These are phyloP conservation scores for Palloptera scutellata DNA, from an alignment of 2,888 invertebrate genomes.

Conservation along the genomic window DNA sequence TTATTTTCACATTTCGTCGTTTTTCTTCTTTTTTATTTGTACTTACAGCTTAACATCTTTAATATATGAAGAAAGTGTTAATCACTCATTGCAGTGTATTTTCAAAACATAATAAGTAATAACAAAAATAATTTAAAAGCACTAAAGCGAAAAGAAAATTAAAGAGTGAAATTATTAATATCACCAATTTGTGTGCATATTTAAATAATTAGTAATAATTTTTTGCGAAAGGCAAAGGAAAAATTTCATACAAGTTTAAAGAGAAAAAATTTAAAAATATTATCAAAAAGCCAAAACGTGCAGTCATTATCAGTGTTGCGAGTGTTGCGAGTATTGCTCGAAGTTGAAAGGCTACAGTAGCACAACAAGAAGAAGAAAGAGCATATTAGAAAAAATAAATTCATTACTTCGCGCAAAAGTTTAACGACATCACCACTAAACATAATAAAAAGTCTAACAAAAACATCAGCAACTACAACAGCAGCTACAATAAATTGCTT, in stretches of 20 bases:
- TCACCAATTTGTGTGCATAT: slow-evolving; percentile 43
- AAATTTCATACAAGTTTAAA: background rate
- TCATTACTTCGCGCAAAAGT: slow-evolving; percentile 2
- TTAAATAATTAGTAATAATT: slow-evolving; percentile 52
- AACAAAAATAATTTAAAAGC: background rate
- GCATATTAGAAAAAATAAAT: slow-evolving; percentile 1
- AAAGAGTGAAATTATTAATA: background rate
- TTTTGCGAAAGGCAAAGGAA: slow-evolving; percentile 24
- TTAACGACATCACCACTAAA: slow-evolving; percentile 12
- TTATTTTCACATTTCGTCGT: no score
- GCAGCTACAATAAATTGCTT: background rate
- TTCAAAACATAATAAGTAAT: no score
- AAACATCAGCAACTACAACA: slow-evolving; percentile 16
- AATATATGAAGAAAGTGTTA: no score
- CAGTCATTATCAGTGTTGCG: background rate
- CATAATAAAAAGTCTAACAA: slow-evolving; percentile 22
- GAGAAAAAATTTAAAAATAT: no score
- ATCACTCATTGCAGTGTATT: no score
- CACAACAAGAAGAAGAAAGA: background rate
- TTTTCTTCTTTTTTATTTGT: no score
- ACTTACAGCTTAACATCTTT: no score
- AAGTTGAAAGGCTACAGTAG: no score
- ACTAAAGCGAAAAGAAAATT: slow-evolving; percentile 35
- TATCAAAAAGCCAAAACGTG: background rate
- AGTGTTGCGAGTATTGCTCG: no score